Conservation (phyloP, 2,113 vertebrate genomes). For the Cinclus cinclus region DNA sequence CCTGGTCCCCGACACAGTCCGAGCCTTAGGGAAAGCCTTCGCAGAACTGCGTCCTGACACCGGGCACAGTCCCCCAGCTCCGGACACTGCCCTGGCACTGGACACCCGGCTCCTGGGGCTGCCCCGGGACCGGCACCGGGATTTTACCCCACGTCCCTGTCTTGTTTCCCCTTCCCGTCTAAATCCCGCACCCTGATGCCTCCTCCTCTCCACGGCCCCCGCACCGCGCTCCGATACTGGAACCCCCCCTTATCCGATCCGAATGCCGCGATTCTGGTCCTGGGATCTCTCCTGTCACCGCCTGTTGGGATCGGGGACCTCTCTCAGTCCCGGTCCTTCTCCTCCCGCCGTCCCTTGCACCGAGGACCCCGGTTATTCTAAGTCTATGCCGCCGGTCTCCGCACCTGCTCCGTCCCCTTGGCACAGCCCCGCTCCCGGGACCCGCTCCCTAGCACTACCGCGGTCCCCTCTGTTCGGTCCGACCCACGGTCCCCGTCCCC, state of each 20-base stretch:
- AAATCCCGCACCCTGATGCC: not conserved
- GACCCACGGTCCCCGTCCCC: not conserved
- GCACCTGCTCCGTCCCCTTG: not conserved
- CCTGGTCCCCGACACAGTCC: not conserved
- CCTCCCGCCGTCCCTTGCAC: not conserved
- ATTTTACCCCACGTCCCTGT: not conserved
- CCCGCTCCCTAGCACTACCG: not conserved
- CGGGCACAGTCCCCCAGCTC: not conserved
- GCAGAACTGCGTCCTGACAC: not conserved
- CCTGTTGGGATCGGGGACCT: not conserved
- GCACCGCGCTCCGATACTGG: not conserved
- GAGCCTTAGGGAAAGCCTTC: not conserved
- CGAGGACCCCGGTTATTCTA: not conserved
- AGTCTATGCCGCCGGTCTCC: not conserved
- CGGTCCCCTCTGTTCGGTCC: not conserved
- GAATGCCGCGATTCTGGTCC: not conserved
- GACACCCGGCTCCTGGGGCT: not conserved
- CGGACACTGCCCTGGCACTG: not conserved
- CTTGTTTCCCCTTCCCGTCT: not conserved
- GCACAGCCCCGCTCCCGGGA: not conserved
- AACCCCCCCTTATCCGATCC: not conserved
- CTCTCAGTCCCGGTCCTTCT: not conserved
- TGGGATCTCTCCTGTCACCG: not conserved
- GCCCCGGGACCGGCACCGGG: not conserved
- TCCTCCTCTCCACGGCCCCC: not conserved